Evolutionary conservation across 2,888 invertebrate genomes (phyloP), one percentile per base, ranked within the genome.

Genomic region (Proisotoma minuta): DNA sequence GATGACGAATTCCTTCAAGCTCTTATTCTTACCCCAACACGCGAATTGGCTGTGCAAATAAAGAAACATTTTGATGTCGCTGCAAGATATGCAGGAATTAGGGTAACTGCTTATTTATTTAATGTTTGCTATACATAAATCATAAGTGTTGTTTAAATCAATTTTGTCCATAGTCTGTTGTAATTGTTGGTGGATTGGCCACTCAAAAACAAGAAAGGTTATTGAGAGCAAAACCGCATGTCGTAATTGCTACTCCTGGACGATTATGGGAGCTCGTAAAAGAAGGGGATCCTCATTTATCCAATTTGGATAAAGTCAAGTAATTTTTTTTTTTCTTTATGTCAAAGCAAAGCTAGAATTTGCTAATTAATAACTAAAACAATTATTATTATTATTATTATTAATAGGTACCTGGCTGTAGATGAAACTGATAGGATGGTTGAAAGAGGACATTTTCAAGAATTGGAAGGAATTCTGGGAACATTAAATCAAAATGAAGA

Each of bases 351-450:
- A 10, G 18, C n/a, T 27, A n/a, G n/a, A n/a, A n/a, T n/a, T n/a
- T n/a, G n/a, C n/a, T n/a, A n/a, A n/a, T n/a, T n/a, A n/a, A n/a
- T n/a, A n/a, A n/a, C n/a, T n/a, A n/a, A n/a, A n/a, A n/a, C n/a
- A n/a, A n/a, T 12, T 28, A 12, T 24, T 51, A 24, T 51, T 51
- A 27, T 18, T 27, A n/a, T n/a, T n/a, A n/a, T n/a, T n/a, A n/a
- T n/a, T n/a, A n/a, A n/a, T 20, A 93, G 92, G 76, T 92, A 86
- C 78, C 80, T 99, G 66, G 96, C 93, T 0, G 91, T 98, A 71
- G 99, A 99, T 78, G 99, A 99, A 81, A 97, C 98, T 0, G 99
- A 99, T 78, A 84, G 99, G 64, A 98, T 99, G 98, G 81, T 98
- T 18, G 98, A 99, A 77, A 87, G 86, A 71, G 94, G 94, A 0